Evolutionary conservation across 2,113 vertebrate genomes (phyloP).

Genomic region (Trogon melanurus): DNA sequence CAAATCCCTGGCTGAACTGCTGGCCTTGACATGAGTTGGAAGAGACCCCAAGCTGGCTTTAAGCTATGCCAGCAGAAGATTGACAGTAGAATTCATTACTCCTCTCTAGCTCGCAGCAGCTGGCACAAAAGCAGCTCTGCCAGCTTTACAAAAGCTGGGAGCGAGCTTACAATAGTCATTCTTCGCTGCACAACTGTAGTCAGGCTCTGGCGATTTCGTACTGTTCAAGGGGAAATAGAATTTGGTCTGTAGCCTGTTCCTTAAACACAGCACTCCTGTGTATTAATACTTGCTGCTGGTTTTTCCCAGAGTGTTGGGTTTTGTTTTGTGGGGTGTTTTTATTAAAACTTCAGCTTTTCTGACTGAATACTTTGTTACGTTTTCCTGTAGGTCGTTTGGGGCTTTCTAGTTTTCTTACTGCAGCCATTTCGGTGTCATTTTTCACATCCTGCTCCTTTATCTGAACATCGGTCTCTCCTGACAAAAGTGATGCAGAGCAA

Average conservation of each 20-base stretch:
- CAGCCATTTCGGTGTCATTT: background rate
- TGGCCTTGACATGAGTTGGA: constrained; percentile 54
- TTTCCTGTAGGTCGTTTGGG: background rate
- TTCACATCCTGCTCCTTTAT: background rate
- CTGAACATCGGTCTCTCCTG: background rate
- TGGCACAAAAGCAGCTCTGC: constrained; percentile 56
- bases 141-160: constrained; percentile 48
- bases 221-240: background rate
- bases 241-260: background rate
- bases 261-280: background rate
- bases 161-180: constrained; percentile 37
- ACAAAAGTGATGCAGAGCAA: background rate
- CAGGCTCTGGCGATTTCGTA: constrained; percentile 1
- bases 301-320: background rate
- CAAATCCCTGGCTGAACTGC: constrained; percentile 39
- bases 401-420: background rate
- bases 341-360: background rate
- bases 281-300: background rate
- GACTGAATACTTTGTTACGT: background rate
- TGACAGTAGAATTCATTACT: constrained; percentile 63
- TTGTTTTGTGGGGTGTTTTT: background rate
- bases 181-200: constrained; percentile 42
- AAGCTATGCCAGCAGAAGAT: constrained; percentile 43
- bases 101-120: constrained; percentile 39
- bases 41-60: constrained; percentile 30